These are phyloP conservation scores for Dendrophyllia cribrosa DNA, from an alignment of 64 coral and sea anemone species.

Conservation along the genomic window DNA sequence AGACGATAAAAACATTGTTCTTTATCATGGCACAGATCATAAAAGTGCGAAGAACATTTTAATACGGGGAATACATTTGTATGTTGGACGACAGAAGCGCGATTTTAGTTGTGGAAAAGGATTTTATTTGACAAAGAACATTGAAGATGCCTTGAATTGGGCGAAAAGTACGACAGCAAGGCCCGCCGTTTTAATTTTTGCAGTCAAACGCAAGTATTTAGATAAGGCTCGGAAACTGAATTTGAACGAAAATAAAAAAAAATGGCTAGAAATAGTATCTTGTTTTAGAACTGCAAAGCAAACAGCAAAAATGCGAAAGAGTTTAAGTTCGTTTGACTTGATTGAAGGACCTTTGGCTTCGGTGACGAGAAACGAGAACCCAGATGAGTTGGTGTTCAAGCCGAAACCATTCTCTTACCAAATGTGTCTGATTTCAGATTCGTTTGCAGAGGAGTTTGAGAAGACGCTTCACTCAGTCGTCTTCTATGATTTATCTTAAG, in stretches of 20 bases:
- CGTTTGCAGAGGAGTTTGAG: not conserved
- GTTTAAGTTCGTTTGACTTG: too few relatives aligned
- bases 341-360: too few relatives aligned
- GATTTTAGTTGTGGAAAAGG: constrained; percentile 45
- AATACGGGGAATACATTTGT: not conserved
- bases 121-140: constrained; percentile 45
- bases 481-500: too few relatives aligned
- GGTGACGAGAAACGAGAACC: too few relatives aligned
- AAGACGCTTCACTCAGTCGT: too few relatives aligned
- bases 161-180: not conserved
- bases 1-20: not conserved
- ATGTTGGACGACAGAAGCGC: not conserved
- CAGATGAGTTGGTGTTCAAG: too few relatives aligned
- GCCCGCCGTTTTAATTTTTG: not conserved
- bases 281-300: too few relatives aligned
- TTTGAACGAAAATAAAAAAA: too few relatives aligned
- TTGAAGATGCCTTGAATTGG: constrained; percentile 24
- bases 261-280: too few relatives aligned
- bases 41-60: constrained; percentile 5
- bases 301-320: too few relatives aligned
- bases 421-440: too few relatives aligned
- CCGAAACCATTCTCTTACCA: too few relatives aligned
- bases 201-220: not conserved
- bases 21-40: constrained; percentile 51
- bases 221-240: not conserved